Evolutionary conservation across 2,113 vertebrate genomes (phyloP).

Genomic region (Noturus placidus): DNA sequence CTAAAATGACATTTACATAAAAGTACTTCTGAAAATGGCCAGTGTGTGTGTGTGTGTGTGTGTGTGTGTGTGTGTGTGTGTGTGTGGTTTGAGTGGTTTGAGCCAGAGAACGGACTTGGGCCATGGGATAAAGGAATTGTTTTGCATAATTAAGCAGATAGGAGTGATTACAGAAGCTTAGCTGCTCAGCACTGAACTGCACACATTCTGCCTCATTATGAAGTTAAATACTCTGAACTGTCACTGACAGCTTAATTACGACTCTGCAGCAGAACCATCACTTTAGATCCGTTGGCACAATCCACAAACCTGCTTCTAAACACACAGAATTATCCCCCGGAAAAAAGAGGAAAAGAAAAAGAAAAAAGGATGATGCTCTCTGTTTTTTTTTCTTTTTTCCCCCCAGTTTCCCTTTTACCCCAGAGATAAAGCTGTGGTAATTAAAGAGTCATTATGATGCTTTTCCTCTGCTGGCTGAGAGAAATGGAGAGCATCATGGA

Average conservation of each 20-base stretch:
- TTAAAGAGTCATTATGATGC: slow-evolving; percentile 50
- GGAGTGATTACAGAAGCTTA: slow-evolving; percentile 75
- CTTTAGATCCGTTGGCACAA: slow-evolving; percentile 59
- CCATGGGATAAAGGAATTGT: slow-evolving; percentile 66
- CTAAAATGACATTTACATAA: not conserved
- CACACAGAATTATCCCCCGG: slow-evolving; percentile 41
- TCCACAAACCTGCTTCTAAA: slow-evolving; percentile 63
- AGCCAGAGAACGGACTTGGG: slow-evolving; percentile 51
- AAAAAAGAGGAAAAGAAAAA: not conserved
- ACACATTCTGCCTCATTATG: slow-evolving; percentile 73
- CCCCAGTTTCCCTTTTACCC: slow-evolving; percentile 20
- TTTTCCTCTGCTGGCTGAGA: slow-evolving; percentile 40
- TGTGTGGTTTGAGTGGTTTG: slow-evolving; percentile 23
- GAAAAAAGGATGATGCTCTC: not conserved
- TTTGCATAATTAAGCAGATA: slow-evolving; percentile 79
- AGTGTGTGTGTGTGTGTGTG: not conserved
- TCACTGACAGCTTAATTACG: slow-evolving; percentile 76
- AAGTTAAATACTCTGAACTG: slow-evolving; percentile 76
- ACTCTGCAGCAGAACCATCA: slow-evolving; percentile 67
- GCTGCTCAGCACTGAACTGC: slow-evolving; percentile 68
- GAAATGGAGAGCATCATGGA: slow-evolving; percentile 13
- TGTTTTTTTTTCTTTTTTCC: not conserved
- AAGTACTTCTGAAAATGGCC: not conserved
- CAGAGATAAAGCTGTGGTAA: slow-evolving; percentile 54
- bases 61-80: not conserved